phyloP scores from a whole-genome alignment of 2,888 invertebrate species.

The Drosophila setosimentum region DNA sequence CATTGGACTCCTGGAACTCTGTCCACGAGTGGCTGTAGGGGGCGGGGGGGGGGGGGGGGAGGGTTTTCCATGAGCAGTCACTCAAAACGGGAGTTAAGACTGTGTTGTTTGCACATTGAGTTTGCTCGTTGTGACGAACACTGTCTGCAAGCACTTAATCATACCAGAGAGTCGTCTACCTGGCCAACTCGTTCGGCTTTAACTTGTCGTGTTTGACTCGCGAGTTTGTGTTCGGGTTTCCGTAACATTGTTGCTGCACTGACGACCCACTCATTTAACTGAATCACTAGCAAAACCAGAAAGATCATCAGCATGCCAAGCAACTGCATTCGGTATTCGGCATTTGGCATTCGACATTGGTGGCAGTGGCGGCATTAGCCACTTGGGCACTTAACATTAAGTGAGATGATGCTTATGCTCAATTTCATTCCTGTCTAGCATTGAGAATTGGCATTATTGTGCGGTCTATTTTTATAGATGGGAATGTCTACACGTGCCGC shows the following conservation, averaged over 20 bases:
- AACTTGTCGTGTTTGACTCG: slow-evolving; percentile 12
- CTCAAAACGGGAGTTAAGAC: slow-evolving; percentile 41
- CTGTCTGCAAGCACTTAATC: slow-evolving; percentile 43
- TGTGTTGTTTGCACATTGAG: slow-evolving; percentile 19
- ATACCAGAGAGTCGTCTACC: not conserved
- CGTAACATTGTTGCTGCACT: slow-evolving; percentile 42
- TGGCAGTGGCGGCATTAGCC: not conserved
- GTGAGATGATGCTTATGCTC: slow-evolving; percentile 18
- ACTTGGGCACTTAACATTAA: slow-evolving; percentile 1
- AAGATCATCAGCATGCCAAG: slow-evolving; percentile 2
- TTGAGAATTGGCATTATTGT: slow-evolving; percentile 1
- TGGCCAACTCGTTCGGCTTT: slow-evolving; percentile 34
- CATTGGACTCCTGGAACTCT: not conserved
- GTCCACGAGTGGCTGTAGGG: too few relatives aligned
- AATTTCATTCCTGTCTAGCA: slow-evolving; percentile 2
- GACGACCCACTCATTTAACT: slow-evolving; percentile 29
- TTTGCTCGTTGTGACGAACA: slow-evolving; percentile 27
- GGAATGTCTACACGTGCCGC: not conserved
- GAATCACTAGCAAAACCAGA: slow-evolving; percentile 15
- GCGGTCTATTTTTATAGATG: not conserved
- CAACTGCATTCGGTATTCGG: not conserved
- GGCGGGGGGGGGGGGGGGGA: too few relatives aligned
- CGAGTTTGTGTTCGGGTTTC: slow-evolving; percentile 11
- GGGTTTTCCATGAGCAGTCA: slow-evolving; percentile 1
- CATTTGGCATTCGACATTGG: not conserved